Base-by-base conservation (phyloP, 1,140 invertebrate species). In the Akabosia matsudoensis region DNA sequence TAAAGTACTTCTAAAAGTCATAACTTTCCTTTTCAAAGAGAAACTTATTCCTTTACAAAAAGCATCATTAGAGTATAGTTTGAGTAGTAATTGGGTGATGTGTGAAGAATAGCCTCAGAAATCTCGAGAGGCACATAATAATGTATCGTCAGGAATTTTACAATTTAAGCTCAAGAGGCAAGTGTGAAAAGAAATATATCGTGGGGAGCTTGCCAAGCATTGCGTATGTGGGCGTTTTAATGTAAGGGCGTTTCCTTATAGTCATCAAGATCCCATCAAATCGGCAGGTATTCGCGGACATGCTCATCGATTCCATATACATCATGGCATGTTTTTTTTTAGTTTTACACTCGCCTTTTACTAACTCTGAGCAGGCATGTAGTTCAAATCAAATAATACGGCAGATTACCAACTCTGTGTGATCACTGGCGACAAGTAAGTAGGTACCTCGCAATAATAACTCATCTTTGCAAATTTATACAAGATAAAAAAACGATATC, bases 211-310 rank as follows among this genome's bases (percentile, higher is more conserved):
- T 22, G 54, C 7, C 14, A 22, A 61, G 7, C 4, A 10, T 3
- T 14, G 24, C 13, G 7, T 67, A 30, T 22, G 61, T 67, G 61
- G 61, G 61, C n/a, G 61, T 30, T 67, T 67, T 67, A 67, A 67
- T 67, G 61, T 67, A 67, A 4, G 61, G 61, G 61, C 61, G 61
- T 67, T 67, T 67, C 30, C 61, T 31, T 22, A 14, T 61, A 67
- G 31, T 67, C 61, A 67, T 67, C 61, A 67, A 30, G 26, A 67
- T 7, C 37, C 37, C 61, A 22, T 67, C 30, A 67, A 30, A 28
- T 4, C 13, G 26, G 3, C 3, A 67, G 61, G 61, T 13, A 61
- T 61, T 67, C 61, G 31, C 61, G 61, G 61, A 67, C 61, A 67
- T 67, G 61, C 61, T 67, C 28, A 67, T 67, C 61, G 61, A 67